These are phyloP conservation scores for Acropternis orthonyx DNA, from an alignment of 2,797 vertebrate species.

Conservation along the genomic window DNA sequence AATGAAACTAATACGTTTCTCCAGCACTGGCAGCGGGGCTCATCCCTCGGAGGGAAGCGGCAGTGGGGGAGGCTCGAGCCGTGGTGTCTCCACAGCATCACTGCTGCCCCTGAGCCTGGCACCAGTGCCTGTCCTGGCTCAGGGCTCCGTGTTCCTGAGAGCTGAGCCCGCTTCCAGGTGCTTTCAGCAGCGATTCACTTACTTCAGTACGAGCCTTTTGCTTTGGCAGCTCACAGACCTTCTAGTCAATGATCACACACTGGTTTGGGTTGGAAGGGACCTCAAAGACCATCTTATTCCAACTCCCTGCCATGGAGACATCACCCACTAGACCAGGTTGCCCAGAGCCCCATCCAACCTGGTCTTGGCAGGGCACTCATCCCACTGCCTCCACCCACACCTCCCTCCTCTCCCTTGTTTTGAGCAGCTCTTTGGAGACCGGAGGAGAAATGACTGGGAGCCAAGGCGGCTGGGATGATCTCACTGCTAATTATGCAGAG, in stretches of 20 bases:
- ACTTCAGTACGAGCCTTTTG: background rate
- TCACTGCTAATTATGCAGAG: conserved; percentile 61
- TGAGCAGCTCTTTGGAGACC: background rate
- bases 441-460: background rate
- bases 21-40: background rate
- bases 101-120: background rate
- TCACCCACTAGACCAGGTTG: too few relatives aligned
- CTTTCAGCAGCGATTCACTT: background rate
- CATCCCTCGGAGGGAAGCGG: background rate
- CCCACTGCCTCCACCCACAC: background rate
- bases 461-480: conserved; percentile 17
- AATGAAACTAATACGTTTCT: conserved; percentile 64
- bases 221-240: background rate
- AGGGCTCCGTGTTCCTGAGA: fast-evolving
- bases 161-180: background rate
- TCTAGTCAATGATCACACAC: background rate
- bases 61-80: fast-evolving
- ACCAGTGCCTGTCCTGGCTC: background rate
- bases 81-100: background rate
- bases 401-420: background rate
- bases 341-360: background rate
- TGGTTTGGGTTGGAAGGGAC: background rate
- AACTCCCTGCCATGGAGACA: fast-evolving
- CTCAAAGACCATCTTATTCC: background rate
- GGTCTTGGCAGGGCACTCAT: background rate